Evolutionary conservation across 2,888 invertebrate species (phyloP), one percentile per base, ranked within the genome.

Genomic region (Arenicola marina): DNA sequence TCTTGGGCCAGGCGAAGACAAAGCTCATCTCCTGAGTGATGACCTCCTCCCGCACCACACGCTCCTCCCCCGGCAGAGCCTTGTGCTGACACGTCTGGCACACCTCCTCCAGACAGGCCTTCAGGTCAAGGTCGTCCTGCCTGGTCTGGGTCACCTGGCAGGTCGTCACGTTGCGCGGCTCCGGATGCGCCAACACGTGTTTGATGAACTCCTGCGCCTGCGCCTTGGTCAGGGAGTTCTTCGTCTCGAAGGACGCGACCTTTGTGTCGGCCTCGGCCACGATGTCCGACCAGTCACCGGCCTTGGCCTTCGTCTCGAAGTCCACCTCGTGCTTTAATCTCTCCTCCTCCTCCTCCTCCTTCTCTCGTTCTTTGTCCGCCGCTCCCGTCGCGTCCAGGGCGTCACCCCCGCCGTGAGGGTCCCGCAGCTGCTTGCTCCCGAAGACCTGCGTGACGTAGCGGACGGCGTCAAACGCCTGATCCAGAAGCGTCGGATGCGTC

Each of bases 1-100:
- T 48, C 26, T 57, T 57, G 3, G 57, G 57, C 57, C 57, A 57
- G 4, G 26, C 46, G 28, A 57, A 57, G 7, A 57, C 46, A 7
- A 57, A 24, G 18, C 45, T 57, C 26, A 57, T 46, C 24, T 57
- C 57, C 33, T 57, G 57, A 4, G 57, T 57, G 7, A 46, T 46
- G 24, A 57, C 31, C 29, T 57, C 57, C 31, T 57, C 57, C 7
- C 11, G 18, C 33, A 46, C 46, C 26, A 57, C 31, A 24, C 7
- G 7, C 48, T 48, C 48, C 15, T 48, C 26, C 7, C 7, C 18
- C 26, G 7, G 7, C 26, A n/a, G 7, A 24, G 48, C 18, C 26
- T 48, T 11, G 7, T n/a, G 7, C 15, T 48, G 7, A 24, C 48
- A 48, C 7, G 48, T 48, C 26, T 48, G 48, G 24, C 48, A 48